Base-by-base conservation (phyloP, 2,113 vertebrate genomes). In the Tonatia bakeri region DNA sequence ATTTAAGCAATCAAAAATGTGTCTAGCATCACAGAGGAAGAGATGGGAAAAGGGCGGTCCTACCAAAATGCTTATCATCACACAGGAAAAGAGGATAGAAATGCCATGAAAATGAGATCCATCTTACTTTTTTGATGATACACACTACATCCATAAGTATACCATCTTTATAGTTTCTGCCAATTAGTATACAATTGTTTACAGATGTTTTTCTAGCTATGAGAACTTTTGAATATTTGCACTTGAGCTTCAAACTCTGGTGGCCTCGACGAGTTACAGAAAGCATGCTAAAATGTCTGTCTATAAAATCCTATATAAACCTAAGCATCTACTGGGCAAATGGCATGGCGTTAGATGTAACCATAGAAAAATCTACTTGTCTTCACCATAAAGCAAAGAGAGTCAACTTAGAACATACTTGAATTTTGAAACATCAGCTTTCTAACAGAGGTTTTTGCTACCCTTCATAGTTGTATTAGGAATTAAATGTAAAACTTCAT, bases 1-100 rank as follows among this genome's bases (percentile, higher is more conserved):
- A 92, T 64, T 80, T 96, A 97, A 64, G 40, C 14, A 97, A 87
- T 12, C 4, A 96, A 43, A 96, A 97, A 59, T 43, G 50, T 73
- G 38, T 87, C 64, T 83, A 84, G 24, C 56, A 85, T 28, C 43
- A 72, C 33, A 88, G 43, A 91, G 33, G 20, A 40, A 72, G 50
- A 81, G 20, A 77, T 0, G 84, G 61, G 47, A 75, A 88, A 70
- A 92, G 45, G 36, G 22, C 64, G n/a, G 96, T 19, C 19, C 20
- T 11, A 70, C 15, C 1, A 11, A 91, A 86, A 81, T 40, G 67
- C 6, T 59, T 70, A 94, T 45, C 20, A 50, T 52, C 70, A 94
- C 40, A 43, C 0, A 87, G 50, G 22, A 77, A 82, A 86, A 79
- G 17, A 81, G 33, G 94, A 79, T 5, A 81, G 2, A 64, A 69